Evolutionary conservation across 2,797 vertebrate genomes (phyloP), one percentile per base, ranked within the genome.

Genomic region (Arvicola amphibius): DNA sequence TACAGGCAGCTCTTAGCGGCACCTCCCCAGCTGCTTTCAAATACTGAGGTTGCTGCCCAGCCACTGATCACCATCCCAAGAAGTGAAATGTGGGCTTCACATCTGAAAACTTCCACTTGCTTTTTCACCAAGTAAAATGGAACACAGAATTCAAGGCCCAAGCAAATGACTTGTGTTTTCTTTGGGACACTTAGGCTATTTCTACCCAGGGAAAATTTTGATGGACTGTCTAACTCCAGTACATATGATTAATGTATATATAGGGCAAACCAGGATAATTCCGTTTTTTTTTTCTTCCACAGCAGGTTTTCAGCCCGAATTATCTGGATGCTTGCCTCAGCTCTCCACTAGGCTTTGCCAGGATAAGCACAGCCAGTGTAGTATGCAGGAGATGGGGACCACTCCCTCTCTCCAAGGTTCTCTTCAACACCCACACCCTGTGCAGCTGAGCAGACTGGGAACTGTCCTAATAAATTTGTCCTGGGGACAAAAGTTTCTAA

Each of bases 91-190:
- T 96, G 95, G 96, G 94, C 96, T 97, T 94, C 95, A 97, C 97
- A 96, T 98, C 97, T 97, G 96, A 98, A 97, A 97, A 96, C 96
- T 97, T 95, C 94, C 94, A 96, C 93, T 98, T 98, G 95, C 95
- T 97, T 97, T 93, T 96, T 91, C 81, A 97, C 96, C 96, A 97
- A 98, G 85, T 97, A 89, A 98, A 97, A 96, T 97, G 95, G 96
- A 97, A 97, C 94, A 96, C 59, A 27, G 95, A 84, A 96, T 94
- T 90, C 76, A 32, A 61, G 92, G 94, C 95, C 93, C 95, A 96
- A 94, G 94, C 81, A 98, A 97, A 97, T 94, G 88, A 71, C 78
- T 97, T 69, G 61, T 98, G 93, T 98, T 97, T 98, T 97, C 94
- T 91, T 97, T 97, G 97, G 96, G 96, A 96, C 88, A 96, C 61